Evolutionary conservation across 2,888 invertebrate species (phyloP).

Genomic region (Matsumyia berberina): DNA sequence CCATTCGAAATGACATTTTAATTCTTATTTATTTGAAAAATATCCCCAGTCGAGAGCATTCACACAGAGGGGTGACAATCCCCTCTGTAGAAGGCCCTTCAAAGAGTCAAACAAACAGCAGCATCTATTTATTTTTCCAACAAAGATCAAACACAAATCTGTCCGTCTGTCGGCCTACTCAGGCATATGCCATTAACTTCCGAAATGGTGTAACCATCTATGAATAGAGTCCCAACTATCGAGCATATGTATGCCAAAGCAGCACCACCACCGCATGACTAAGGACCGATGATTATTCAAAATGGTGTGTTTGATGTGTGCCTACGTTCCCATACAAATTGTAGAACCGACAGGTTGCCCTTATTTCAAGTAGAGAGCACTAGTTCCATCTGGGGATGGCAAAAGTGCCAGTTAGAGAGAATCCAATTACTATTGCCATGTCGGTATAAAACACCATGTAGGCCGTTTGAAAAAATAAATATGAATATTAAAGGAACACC

Average conservation of each 20-base stretch:
- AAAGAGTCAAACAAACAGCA: constrained; percentile 49
- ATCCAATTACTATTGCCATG: constrained; percentile 59
- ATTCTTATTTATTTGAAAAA: constrained; percentile 58
- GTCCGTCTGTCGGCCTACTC: constrained; percentile 62
- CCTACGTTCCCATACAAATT: constrained; percentile 11
- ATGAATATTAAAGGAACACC: constrained; percentile 55
- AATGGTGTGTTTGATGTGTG: constrained; percentile 59
- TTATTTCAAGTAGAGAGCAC: constrained; percentile 33
- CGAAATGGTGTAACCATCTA: constrained; percentile 66
- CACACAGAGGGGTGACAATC: constrained; percentile 35
- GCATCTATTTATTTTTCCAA: constrained; percentile 68
- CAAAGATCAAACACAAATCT: constrained; percentile 70
- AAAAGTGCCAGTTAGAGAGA: constrained; percentile 60
- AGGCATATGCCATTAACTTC: constrained; percentile 71
- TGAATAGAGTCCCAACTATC: constrained; percentile 63
- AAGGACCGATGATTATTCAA: constrained; percentile 71
- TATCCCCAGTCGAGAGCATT: constrained; percentile 5
- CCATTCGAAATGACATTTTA: constrained; percentile 37
- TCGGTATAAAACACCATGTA: constrained; percentile 44
- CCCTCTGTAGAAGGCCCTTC: constrained; percentile 32
- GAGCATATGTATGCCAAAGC: constrained; percentile 21
- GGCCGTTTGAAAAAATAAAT: constrained; percentile 65
- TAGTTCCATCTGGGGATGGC: constrained; percentile 45
- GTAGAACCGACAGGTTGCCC: constrained; percentile 52
- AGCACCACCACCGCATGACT: constrained; percentile 35